Conservation (phyloP, 2,113 vertebrate genomes). For the Tychaedon coryphoeus region DNA sequence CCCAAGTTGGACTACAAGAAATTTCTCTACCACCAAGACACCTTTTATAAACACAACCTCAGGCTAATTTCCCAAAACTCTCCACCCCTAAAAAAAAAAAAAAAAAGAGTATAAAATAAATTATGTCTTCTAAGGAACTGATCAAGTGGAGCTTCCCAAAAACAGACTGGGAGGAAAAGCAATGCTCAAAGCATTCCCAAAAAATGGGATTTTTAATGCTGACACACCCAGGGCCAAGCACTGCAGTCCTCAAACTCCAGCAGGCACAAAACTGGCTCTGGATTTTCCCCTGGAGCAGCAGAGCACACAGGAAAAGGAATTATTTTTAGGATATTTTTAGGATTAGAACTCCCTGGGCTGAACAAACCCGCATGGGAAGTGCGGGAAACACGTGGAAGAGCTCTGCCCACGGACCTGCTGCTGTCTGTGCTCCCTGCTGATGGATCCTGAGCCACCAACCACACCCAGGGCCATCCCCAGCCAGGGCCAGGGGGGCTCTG, state of each 20-base stretch:
- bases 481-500: too few species aligned
- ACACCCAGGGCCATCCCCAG: too few species aligned
- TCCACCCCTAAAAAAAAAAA: background rate
- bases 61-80: background rate
- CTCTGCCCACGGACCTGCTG: background rate
- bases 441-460: background rate
- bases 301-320: background rate
- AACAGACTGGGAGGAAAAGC: background rate
- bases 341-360: background rate
- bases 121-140: background rate
- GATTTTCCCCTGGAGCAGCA: background rate
- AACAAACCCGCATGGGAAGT: accelerated
- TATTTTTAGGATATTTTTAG: background rate
- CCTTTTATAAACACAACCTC: background rate
- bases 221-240: background rate
- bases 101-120: conserved; percentile 4
- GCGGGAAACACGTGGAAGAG: too few species aligned
- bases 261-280: accelerated
- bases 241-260: background rate
- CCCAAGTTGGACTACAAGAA: background rate
- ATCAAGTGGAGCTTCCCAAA: background rate
- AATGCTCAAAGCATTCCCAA: background rate
- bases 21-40: conserved; percentile 4
- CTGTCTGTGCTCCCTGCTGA: accelerated
- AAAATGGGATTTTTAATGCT: background rate